A percentile compares a stretch with the other conserved stretches of the same genome.
phyloP scores from a whole-genome alignment of 2,888 invertebrate genomes.

The Brachynemurus nebulosus region DNA sequence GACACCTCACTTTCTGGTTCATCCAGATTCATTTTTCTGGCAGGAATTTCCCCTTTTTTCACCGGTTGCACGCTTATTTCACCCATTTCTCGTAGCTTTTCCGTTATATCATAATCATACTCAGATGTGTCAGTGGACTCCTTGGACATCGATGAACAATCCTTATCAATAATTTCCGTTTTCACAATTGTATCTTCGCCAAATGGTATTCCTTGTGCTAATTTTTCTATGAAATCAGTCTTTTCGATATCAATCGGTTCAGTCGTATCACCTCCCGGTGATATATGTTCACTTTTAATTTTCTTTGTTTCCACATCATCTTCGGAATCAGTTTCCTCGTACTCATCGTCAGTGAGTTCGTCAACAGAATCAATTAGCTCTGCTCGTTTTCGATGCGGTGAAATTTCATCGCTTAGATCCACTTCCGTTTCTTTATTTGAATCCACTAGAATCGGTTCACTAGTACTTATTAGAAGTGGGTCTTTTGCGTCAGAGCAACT shows the following conservation, averaged over 20 bases:
- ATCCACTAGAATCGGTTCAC: not conserved
- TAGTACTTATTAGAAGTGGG: not conserved
- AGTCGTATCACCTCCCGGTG: conserved; percentile 25
- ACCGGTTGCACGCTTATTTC: conserved; percentile 37
- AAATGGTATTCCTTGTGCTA: conserved; percentile 9
- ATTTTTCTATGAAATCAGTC: conserved; percentile 14
- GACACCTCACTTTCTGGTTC: conserved; percentile 60
- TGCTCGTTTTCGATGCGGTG: too few relatives aligned
- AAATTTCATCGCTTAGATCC: too few relatives aligned
- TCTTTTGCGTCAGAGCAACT: too few relatives aligned
- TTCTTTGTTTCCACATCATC: conserved; percentile 27
- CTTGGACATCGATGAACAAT: not conserved
- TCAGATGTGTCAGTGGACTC: conserved; percentile 19
- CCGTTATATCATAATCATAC: conserved; percentile 43
- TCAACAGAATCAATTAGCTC: conserved; percentile 1
- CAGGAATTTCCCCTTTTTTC: conserved; percentile 20
- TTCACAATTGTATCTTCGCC: conserved; percentile 2
- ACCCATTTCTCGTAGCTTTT: conserved; percentile 49
- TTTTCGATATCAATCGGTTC: conserved; percentile 27
- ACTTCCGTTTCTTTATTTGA: not conserved
- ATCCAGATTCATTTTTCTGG: conserved; percentile 24
- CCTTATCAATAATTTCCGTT: not conserved
- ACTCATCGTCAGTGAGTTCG: conserved; percentile 13
- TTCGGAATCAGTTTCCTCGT: conserved; percentile 13
- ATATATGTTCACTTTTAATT: conserved; percentile 27